Percentiles rank a stretch among this genome's conserved stretches.
Evolutionary conservation across 2,888 invertebrate species (phyloP).

Genomic region (Dynastes grantii): DNA sequence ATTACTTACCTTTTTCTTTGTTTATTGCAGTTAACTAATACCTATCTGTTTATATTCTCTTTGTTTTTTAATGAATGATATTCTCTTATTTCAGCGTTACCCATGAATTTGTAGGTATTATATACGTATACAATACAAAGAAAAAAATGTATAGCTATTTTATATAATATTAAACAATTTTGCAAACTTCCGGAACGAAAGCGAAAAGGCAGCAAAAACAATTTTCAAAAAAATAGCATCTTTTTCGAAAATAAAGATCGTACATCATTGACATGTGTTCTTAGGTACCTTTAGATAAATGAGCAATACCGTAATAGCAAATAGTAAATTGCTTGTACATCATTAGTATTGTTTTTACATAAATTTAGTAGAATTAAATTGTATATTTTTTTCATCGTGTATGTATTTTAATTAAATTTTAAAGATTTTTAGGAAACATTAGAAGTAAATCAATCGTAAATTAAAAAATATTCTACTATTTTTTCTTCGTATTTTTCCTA

Average conservation of each 20-base stretch:
- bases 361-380: not conserved
- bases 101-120: constrained; percentile 21
- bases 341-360: not conserved
- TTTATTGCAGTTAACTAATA: not conserved
- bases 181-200: not conserved
- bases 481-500: too few species aligned
- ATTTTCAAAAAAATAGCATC: not conserved
- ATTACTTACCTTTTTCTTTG: constrained; percentile 41
- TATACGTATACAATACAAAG: constrained; percentile 15
- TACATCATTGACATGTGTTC: constrained; percentile 37
- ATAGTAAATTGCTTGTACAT: constrained; percentile 5
- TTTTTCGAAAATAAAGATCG: constrained; percentile 20
- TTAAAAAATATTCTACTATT: not conserved
- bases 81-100: constrained; percentile 6
- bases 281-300: constrained; percentile 15
- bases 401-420: too few species aligned
- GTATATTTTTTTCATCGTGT: not conserved
- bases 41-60: not conserved
- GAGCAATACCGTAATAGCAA: constrained; percentile 28
- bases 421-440: too few species aligned
- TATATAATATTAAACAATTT: constrained; percentile 21
- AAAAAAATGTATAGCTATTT: constrained; percentile 33
- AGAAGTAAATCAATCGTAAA: not conserved
- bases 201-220: constrained; percentile 29
- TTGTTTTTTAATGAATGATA: not conserved